A percentile compares a stretch with the other conserved stretches of the same genome.
Evolutionary conservation across 2,888 invertebrate species (phyloP).

Genomic region (Punctoribates punctum): DNA sequence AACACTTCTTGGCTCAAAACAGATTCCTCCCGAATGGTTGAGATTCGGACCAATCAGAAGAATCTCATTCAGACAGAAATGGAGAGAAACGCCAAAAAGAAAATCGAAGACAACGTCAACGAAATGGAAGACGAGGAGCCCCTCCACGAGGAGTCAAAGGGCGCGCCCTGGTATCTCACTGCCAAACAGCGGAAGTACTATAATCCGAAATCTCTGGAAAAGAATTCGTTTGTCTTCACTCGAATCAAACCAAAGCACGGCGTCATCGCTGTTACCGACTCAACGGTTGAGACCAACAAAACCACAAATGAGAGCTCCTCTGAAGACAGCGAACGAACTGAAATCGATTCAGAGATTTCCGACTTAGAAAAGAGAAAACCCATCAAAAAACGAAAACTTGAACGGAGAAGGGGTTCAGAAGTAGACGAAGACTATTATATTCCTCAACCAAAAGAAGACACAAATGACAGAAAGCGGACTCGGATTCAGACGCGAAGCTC

Average conservation of each 20-base stretch:
- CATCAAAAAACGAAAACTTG: too few species aligned
- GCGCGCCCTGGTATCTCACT: slow-evolving; percentile 12
- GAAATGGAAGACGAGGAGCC: not conserved
- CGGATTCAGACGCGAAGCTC: too few species aligned
- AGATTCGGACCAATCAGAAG: slow-evolving; percentile 12
- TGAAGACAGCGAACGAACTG: too few species aligned
- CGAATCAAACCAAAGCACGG: not conserved
- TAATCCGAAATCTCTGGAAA: not conserved
- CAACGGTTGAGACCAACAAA: too few species aligned
- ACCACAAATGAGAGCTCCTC: too few species aligned
- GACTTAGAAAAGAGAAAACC: too few species aligned
- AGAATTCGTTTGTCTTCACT: slow-evolving; percentile 20
- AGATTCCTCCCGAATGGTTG: not conserved
- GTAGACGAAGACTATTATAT: too few species aligned
- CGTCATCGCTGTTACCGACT: not conserved
- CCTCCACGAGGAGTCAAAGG: not conserved
- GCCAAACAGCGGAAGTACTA: not conserved
- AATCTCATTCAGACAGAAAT: slow-evolving; percentile 18
- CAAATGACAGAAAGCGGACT: too few species aligned
- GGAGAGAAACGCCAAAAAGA: not conserved
- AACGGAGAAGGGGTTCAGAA: too few species aligned
- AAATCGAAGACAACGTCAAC: not conserved
- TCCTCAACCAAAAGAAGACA: too few species aligned
- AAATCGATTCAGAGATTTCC: too few species aligned
- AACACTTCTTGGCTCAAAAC: slow-evolving; percentile 12